Evolutionary conservation across 2,888 invertebrate genomes (phyloP).

Genomic region (Acanthopleura granulata): DNA sequence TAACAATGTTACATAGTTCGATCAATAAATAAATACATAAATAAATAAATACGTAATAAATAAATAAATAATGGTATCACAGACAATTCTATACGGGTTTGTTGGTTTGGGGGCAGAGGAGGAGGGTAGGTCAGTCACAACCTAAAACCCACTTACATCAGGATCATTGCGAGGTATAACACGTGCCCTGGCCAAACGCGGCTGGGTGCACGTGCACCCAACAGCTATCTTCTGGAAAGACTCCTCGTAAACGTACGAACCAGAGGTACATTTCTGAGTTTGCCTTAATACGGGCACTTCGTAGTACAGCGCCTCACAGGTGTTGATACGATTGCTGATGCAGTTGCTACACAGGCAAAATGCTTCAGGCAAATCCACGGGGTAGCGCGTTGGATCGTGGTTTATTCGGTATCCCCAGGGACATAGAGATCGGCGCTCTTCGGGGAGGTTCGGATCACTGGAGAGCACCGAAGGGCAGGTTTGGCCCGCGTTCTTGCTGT

Average conservation of each 20-base stretch:
- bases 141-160: too few relatives aligned
- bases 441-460: conserved; percentile 18
- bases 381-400: conserved; percentile 24
- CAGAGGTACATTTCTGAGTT: background rate
- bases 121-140: too few relatives aligned
- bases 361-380: conserved; percentile 26
- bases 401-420: conserved; percentile 33
- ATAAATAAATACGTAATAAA: too few relatives aligned
- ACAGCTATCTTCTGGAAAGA: conserved; percentile 1
- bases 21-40: too few relatives aligned
- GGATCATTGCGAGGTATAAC: too few relatives aligned
- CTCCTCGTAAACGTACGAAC: conserved; percentile 18
- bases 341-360: conserved; percentile 22
- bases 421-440: conserved; percentile 29
- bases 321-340: conserved; percentile 17
- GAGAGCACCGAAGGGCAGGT: conserved; percentile 20
- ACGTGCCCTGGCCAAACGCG: background rate
- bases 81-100: too few relatives aligned
- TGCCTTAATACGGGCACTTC: background rate
- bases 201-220: conserved; percentile 29
- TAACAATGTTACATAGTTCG: too few relatives aligned
- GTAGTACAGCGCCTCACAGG: background rate
- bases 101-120: too few relatives aligned
- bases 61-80: too few relatives aligned
- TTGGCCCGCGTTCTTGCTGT: too few relatives aligned